Conservation (phyloP, 2,888 invertebrate species). For the Nomada ferruginata region DNA sequence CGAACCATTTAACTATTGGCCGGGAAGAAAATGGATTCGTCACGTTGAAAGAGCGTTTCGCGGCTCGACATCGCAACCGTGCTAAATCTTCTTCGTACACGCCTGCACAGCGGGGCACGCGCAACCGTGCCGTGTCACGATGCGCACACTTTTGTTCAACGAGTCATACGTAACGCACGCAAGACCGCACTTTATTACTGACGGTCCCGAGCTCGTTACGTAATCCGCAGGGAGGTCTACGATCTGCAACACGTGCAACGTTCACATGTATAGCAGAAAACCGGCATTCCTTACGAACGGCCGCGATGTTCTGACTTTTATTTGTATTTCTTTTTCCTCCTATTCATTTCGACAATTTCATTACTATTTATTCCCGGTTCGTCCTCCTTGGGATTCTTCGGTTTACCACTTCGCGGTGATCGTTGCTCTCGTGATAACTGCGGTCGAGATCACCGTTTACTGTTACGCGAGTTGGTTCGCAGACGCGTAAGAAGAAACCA, state of each 20-base stretch:
- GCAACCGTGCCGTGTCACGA: background rate
- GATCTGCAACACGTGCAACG: slow-evolving; percentile 72
- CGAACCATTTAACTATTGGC: background rate
- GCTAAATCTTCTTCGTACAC: slow-evolving; percentile 29
- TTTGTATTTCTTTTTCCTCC: background rate
- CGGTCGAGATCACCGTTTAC: background rate
- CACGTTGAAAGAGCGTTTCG: background rate
- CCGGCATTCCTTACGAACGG: background rate
- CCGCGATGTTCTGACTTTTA: background rate
- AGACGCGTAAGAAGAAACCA: background rate
- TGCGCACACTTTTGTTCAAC: slow-evolving; percentile 14
- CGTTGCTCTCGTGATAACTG: background rate
- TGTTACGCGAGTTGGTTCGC: background rate
- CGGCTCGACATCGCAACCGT: background rate
- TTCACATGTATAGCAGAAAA: background rate
- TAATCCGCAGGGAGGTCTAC: slow-evolving; percentile 71
- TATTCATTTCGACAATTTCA: background rate
- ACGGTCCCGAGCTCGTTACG: slow-evolving; percentile 56
- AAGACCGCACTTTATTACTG: slow-evolving; percentile 64
- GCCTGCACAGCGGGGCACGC: background rate
- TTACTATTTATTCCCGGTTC: background rate
- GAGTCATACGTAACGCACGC: slow-evolving; percentile 43
- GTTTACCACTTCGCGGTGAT: background rate
- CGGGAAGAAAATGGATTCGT: background rate
- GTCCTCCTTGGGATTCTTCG: background rate